Conservation (phyloP, 2,888 invertebrate species). For the Zygogramma bicolorata region DNA sequence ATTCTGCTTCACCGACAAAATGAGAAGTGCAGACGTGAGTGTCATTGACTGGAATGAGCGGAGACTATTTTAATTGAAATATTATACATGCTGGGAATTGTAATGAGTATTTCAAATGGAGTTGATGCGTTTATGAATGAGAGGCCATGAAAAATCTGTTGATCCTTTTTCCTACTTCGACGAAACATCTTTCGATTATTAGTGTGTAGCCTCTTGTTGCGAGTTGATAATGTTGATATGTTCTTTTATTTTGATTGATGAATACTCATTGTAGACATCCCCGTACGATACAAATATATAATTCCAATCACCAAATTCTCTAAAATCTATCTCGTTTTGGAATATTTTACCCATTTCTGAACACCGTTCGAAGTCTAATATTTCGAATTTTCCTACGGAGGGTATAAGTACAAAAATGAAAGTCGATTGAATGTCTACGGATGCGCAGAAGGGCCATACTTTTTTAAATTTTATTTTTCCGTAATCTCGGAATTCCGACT, state of each 20-base stretch:
- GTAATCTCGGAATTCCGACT: too few relatives aligned
- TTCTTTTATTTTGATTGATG: neutral
- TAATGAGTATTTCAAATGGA: slow-evolving; percentile 5
- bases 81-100: slow-evolving; percentile 8
- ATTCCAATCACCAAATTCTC: too few relatives aligned
- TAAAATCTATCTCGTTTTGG: too few relatives aligned
- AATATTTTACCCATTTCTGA: too few relatives aligned
- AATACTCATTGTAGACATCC: too few relatives aligned
- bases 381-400: too few relatives aligned
- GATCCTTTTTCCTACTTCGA: neutral
- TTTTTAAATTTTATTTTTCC: too few relatives aligned
- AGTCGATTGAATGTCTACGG: too few relatives aligned
- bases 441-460: too few relatives aligned
- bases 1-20: neutral
- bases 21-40: neutral
- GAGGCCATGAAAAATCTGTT: neutral
- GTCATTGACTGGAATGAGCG: slow-evolving; percentile 6
- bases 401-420: too few relatives aligned
- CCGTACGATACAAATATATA: too few relatives aligned
- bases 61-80: slow-evolving; percentile 9
- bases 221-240: neutral
- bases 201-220: neutral
- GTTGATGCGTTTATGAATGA: slow-evolving; percentile 4
- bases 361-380: too few relatives aligned
- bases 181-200: neutral